Conservation (phyloP, 2,888 invertebrate genomes). For the Therioaphis trifolii region DNA sequence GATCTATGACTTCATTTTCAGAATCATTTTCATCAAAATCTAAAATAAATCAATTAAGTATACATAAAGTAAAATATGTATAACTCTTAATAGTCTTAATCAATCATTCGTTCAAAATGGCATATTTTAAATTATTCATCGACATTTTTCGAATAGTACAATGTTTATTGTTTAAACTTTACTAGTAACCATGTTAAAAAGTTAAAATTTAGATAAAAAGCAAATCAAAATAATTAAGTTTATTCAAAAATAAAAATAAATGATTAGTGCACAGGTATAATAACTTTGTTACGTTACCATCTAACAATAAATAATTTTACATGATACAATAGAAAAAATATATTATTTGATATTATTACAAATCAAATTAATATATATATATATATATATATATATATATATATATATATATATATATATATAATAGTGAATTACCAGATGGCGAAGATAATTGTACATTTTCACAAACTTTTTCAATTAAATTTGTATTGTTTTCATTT, state of each 20-base stretch:
- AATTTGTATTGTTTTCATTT: neutral
- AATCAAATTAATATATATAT: no score
- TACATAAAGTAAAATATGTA: neutral
- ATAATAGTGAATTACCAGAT: slow-evolving; percentile 23
- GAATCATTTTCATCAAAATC: slow-evolving; percentile 15
- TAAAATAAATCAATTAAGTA: slow-evolving; percentile 1
- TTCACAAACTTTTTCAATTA: neutral
- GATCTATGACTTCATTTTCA: neutral
- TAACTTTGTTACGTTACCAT: no score
- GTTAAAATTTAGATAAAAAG: neutral
- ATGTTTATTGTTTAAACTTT: neutral
- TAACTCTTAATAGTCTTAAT: neutral
- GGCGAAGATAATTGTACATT: neutral
- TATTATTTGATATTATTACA: no score
- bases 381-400: no score
- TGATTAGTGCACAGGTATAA: no score
- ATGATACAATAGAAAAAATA: no score
- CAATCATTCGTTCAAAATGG: no score
- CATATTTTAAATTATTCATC: no score
- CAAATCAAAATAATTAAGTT: neutral
- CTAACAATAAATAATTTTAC: no score
- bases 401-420: neutral
- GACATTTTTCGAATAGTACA: neutral
- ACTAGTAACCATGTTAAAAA: neutral
- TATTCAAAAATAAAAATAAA: no score